phyloP scores from a whole-genome alignment of 2,797 vertebrate genomes.

The Melanotaenia nigrans region DNA sequence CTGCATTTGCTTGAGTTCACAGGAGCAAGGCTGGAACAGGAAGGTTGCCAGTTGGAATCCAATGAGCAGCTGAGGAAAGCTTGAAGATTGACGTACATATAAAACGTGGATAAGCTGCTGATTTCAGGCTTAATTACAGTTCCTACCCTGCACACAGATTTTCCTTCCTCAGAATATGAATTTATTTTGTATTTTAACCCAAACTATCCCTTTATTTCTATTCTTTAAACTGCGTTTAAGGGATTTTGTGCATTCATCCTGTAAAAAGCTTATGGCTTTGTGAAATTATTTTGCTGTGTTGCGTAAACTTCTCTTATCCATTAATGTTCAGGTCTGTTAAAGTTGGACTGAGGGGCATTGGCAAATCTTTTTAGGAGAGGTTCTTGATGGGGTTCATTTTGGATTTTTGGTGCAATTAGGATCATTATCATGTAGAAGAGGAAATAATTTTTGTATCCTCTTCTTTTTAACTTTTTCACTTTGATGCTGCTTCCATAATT shows the following conservation, averaged over 20 bases:
- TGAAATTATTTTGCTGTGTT: background rate
- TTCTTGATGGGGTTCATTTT: no score
- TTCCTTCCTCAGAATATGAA: background rate
- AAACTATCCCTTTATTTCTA: background rate
- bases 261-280: background rate
- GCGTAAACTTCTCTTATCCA: background rate
- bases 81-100: background rate
- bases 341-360: background rate
- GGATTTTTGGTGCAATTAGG: no score
- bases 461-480: no score
- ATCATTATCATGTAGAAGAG: no score
- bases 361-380: no score
- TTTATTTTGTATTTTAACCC: background rate
- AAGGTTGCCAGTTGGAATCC: slow-evolving; percentile 49
- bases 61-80: slow-evolving; percentile 19
- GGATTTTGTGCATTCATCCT: background rate
- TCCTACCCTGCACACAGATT: no score
- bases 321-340: background rate
- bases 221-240: background rate
- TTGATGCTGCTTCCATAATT: no score
- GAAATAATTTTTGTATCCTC: no score
- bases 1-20: slow-evolving; percentile 46
- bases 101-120: background rate
- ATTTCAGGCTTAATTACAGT: slow-evolving; percentile 1
- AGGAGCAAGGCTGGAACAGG: slow-evolving; percentile 32